These are phyloP conservation scores for Lepisosteus osseus DNA, from an alignment of 2,113 vertebrate genomes.

Conservation along the genomic window DNA sequence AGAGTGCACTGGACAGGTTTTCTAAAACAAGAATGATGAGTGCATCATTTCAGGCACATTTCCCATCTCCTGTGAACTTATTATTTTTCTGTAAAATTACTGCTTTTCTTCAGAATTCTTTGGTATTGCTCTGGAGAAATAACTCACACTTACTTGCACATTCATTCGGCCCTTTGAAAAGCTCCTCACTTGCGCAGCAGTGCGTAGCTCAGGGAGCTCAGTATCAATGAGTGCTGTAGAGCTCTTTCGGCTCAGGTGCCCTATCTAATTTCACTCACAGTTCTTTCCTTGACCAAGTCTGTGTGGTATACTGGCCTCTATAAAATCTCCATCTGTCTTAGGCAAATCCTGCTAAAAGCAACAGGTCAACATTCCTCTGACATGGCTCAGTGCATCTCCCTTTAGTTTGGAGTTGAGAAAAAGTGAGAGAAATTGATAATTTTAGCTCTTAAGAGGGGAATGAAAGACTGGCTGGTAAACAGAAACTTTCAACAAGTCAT, in stretches of 20 bases:
- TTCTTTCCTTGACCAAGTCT: slow-evolving; percentile 11
- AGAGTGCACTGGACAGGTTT: too few species aligned
- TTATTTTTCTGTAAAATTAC: too few species aligned
- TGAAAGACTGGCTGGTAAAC: slow-evolving; percentile 31
- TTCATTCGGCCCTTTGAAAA: too few species aligned
- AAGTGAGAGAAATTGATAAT: slow-evolving; percentile 34
- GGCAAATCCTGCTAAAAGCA: slow-evolving; percentile 6
- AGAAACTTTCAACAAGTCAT: slow-evolving; percentile 32
- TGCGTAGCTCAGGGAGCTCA: neutral
- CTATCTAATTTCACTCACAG: slow-evolving; percentile 14
- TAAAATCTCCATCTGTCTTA: slow-evolving; percentile 28
- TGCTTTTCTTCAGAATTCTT: too few species aligned
- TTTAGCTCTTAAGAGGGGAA: slow-evolving; percentile 16
- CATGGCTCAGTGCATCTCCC: slow-evolving; percentile 11
- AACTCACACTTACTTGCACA: too few species aligned
- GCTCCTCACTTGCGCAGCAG: neutral
- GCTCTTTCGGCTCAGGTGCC: neutral
- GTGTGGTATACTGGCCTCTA: too few species aligned
- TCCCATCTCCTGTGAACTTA: too few species aligned
- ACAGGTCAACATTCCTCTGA: slow-evolving; percentile 24
- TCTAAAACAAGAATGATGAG: too few species aligned
- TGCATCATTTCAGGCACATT: too few species aligned
- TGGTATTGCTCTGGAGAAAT: too few species aligned
- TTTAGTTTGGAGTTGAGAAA: slow-evolving; percentile 29
- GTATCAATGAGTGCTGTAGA: neutral